A percentile compares a stretch with the other conserved stretches of the same genome.
Evolutionary conservation across 2,888 invertebrate species (phyloP).

Genomic region (Drosophila dives): DNA sequence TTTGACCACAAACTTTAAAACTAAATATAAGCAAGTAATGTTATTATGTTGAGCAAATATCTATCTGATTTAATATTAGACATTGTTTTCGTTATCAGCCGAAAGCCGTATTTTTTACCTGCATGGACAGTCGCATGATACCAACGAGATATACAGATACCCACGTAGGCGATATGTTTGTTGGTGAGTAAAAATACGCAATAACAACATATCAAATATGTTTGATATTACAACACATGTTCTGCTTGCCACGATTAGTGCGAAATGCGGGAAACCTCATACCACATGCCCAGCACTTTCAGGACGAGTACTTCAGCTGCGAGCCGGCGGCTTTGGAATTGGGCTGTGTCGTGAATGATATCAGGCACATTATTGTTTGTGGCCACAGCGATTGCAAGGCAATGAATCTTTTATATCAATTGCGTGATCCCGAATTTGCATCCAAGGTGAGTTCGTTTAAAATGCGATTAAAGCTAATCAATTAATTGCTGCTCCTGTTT

Average conservation of each 20-base stretch:
- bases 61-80: constrained; percentile 42
- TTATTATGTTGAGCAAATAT: constrained; percentile 19
- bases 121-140: constrained; percentile 99
- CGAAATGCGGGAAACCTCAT: constrained; percentile 98
- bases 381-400: constrained; percentile 99
- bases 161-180: constrained; percentile 98
- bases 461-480: background rate
- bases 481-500: background rate
- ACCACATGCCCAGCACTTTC: constrained; percentile 95
- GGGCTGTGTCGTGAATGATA: constrained; percentile 95
- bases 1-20: constrained; percentile 26
- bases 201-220: background rate
- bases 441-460: constrained; percentile 86
- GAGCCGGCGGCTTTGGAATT: constrained; percentile 98
- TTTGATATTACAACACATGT: constrained; percentile 31
- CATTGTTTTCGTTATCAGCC: constrained; percentile 88
- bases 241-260: constrained; percentile 87
- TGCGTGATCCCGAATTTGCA: constrained; percentile 92
- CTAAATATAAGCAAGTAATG: constrained; percentile 10
- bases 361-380: constrained; percentile 96
- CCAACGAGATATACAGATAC: constrained; percentile 98
- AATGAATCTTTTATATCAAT: constrained; percentile 95
- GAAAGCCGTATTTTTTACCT: constrained; percentile 98
- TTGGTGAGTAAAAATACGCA: constrained; percentile 87
- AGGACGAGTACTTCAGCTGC: constrained; percentile 94